These are phyloP conservation scores for Nasonia oneida DNA, from an alignment of 2,888 invertebrate species.

Conservation along the genomic window DNA sequence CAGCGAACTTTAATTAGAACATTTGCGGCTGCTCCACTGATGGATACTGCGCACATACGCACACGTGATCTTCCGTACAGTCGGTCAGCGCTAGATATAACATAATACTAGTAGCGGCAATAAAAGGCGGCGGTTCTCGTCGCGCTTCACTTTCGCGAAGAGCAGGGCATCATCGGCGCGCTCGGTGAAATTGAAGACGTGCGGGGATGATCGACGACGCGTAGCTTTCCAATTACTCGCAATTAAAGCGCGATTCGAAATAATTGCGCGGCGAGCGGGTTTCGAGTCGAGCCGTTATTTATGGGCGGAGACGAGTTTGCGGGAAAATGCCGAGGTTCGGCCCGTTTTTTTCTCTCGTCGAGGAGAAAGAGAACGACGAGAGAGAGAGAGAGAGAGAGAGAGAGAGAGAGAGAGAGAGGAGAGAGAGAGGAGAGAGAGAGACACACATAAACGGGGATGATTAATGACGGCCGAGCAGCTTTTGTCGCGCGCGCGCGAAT, in stretches of 20 bases:
- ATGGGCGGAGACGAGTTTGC: slow-evolving; percentile 11
- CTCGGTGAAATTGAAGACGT: slow-evolving; percentile 42
- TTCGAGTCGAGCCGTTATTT: not conserved
- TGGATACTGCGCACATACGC: not conserved
- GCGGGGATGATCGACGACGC: slow-evolving; percentile 45
- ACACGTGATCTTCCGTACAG: not conserved
- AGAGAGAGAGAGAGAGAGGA: too few species aligned
- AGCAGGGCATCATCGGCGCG: slow-evolving; percentile 17
- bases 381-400: too few species aligned
- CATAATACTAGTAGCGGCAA: not conserved
- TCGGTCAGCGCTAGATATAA: not conserved
- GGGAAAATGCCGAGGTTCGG: not conserved
- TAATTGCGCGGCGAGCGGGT: not conserved
- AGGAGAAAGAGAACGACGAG: not conserved
- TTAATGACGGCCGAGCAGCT: too few species aligned
- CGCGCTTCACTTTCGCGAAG: slow-evolving; percentile 50
- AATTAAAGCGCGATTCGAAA: slow-evolving; percentile 32
- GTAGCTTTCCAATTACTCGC: slow-evolving; percentile 50
- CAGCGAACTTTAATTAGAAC: slow-evolving; percentile 58
- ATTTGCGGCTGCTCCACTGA: slow-evolving; percentile 33
- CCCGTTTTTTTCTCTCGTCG: not conserved
- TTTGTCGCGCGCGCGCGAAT: too few species aligned
- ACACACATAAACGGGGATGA: too few species aligned
- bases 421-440: too few species aligned
- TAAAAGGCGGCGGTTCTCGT: slow-evolving; percentile 27